Conservation (phyloP, 1,140 invertebrate genomes). For the Drosophila lowei region DNA sequence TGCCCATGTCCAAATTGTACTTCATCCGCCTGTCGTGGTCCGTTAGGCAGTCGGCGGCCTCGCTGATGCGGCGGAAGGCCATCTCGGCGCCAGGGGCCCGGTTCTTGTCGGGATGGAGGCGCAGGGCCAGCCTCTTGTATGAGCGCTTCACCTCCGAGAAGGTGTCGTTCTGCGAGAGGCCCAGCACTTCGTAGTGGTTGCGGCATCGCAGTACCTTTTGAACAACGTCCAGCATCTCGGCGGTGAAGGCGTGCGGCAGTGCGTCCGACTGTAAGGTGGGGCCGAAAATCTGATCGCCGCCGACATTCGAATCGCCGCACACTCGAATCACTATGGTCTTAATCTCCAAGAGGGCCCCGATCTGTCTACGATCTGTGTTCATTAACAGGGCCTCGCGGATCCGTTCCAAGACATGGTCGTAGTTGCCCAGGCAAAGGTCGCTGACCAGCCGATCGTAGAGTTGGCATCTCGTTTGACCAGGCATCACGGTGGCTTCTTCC, state of each 20-base stretch:
- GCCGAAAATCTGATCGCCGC: constrained; percentile 28
- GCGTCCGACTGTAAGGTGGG: constrained; percentile 54
- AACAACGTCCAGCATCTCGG: constrained; percentile 86
- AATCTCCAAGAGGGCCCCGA: constrained; percentile 52
- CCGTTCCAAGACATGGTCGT: constrained; percentile 40
- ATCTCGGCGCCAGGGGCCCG: constrained; percentile 97
- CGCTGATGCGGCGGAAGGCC: constrained; percentile 96
- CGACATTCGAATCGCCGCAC: constrained; percentile 21
- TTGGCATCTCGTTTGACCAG: neutral
- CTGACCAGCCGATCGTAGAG: constrained; percentile 30
- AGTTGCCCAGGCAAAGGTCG: constrained; percentile 50
- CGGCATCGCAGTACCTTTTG: constrained; percentile 88
- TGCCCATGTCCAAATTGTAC: constrained; percentile 88
- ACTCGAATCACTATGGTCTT: constrained; percentile 58
- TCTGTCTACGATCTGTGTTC: constrained; percentile 18
- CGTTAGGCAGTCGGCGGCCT: constrained; percentile 96
- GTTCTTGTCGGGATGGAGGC: constrained; percentile 99
- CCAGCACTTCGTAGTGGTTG: constrained; percentile 98
- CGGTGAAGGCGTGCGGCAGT: constrained; percentile 50
- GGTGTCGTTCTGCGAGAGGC: constrained; percentile 94
- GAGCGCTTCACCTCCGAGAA: constrained; percentile 97
- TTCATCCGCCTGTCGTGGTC: constrained; percentile 96
- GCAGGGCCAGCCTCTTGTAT: constrained; percentile 97
- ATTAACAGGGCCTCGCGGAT: constrained; percentile 39
- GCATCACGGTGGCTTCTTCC: neutral